Evolutionary conservation across 2,888 invertebrate genomes (phyloP), one percentile per base, ranked within the genome.

Genomic region (Caenorhabditis becei): DNA sequence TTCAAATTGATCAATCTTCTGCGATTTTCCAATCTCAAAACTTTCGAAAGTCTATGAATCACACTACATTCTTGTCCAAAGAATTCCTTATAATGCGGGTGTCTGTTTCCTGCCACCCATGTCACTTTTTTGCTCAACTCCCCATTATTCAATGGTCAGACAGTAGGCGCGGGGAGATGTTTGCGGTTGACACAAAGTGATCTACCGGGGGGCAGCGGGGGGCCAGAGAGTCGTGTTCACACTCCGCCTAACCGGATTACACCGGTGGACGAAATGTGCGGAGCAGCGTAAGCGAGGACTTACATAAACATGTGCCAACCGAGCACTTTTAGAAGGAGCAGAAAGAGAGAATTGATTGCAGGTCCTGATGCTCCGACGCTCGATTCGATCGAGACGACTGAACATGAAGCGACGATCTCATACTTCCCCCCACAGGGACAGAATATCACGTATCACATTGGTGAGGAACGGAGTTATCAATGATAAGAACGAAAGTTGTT

Each of bases 291-390:
- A 37, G 49, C 59, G 47, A 53, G 53, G 28, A 28, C 18, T 78
- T 32, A 58, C 54, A 58, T 67, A 41, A 49, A 65, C 35, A 70
- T 56, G 53, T 71, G 71, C 71, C 63, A 58, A 54, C 16, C 32
- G 54, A 20, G 18, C 26, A 79, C 11, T 32, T 59, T 54, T 49
- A 32, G 32, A 47, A 49, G 18, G 26, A 35, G 37, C 3, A 70
- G 11, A 26, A 35, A 37, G 26, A 61, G n/a, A n/a, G n/a, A 16
- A 4, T 23, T 44, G 11, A 35, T 72, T 86, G n/a, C 61, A 88
- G 89, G 87, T 61, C 89, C 89, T 14, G 84, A 85, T 28, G 71
- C 87, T 1, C 89, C 89, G 14, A 82, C 81, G 14, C 78, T 89
- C 24, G 88, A 89, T 32, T 86, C 87, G 16, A 82, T 89, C 26